Evolutionary conservation across 2,888 invertebrate species (phyloP), one percentile per base, ranked within the genome.

Genomic region (Hydrotaea diabolus): DNA sequence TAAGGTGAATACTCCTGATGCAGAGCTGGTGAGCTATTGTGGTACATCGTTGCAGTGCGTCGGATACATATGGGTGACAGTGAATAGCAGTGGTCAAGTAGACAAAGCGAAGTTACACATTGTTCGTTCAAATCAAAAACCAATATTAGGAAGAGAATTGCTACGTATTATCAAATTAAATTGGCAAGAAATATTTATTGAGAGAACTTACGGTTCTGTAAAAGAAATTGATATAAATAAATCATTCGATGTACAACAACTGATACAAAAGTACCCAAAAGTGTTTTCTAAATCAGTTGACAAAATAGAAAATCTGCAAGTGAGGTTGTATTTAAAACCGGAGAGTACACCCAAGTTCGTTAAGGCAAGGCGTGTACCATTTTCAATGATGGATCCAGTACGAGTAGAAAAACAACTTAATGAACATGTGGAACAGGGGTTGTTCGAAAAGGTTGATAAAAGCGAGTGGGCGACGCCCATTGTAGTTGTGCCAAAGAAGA

Each of bases 401-500:
- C n/a, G n/a, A n/a, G n/a, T n/a, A n/a, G n/a, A n/a, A n/a, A n/a
- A n/a, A n/a, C n/a, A n/a, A n/a, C n/a, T n/a, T n/a, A n/a, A n/a
- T n/a, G n/a, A n/a, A n/a, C n/a, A n/a, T n/a, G 19, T 49, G 31
- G n/a, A 26, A 21, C 4, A 74, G 17, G 75, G 69, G 0, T 5
- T 80, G 7, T 36, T 85, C 15, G 31, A 23, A 21, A 85, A 83
- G 78, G 83, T 80, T 26, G 62, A 88, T n/a, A 71, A 62, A 26
- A 87, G 87, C n/a, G 87, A 88, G 46, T 90, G 88, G 88, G 88
- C 87, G 13, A 89, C 90, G 19, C 90, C 90, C 2, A 87, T 89
- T 39, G 90, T 90, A 1, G 87, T 88, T 4, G 88, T 90, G 26
- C 72, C 85, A 4, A 90, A 90, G 83, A 79, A 84, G n/a, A 77